phyloP scores from a whole-genome alignment of 2,888 invertebrate genomes.

The Leptothorax acervorum region DNA sequence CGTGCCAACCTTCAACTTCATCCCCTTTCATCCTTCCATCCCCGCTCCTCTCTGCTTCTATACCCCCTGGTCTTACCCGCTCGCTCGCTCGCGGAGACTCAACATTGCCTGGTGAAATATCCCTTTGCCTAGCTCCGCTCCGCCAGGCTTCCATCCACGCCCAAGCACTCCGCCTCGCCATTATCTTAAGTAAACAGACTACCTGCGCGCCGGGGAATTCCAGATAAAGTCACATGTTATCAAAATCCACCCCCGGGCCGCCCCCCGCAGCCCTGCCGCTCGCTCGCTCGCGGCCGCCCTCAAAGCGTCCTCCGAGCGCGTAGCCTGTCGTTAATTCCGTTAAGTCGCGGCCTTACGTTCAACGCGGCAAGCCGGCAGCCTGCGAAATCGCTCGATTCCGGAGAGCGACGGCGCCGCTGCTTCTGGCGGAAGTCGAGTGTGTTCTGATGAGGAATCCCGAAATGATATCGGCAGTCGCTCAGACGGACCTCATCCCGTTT shows the following conservation, averaged over 20 bases:
- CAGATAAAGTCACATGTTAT: slow-evolving; percentile 84
- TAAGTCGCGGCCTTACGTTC: slow-evolving; percentile 73
- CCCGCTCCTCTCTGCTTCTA: slow-evolving; percentile 46
- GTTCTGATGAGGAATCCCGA: slow-evolving; percentile 31
- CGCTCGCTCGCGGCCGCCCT: slow-evolving; percentile 56
- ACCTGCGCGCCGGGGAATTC: slow-evolving; percentile 79
- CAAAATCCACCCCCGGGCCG: slow-evolving; percentile 78
- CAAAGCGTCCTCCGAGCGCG: slow-evolving; percentile 61
- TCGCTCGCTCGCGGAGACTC: slow-evolving; percentile 58
- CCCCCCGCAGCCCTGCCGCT: slow-evolving; percentile 38
- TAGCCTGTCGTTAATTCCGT: slow-evolving; percentile 75
- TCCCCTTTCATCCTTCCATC: slow-evolving; percentile 48
- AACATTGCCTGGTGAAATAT: slow-evolving; percentile 75
- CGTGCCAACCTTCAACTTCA: slow-evolving; percentile 53
- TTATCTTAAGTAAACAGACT: slow-evolving; percentile 84
- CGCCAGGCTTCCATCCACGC: slow-evolving; percentile 66
- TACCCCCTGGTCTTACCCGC: slow-evolving; percentile 57
- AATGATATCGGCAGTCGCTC: slow-evolving; percentile 52
- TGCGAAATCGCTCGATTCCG: slow-evolving; percentile 61
- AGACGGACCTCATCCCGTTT: slow-evolving; percentile 28
- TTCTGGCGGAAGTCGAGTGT: slow-evolving; percentile 38
- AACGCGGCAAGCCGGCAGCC: slow-evolving; percentile 59
- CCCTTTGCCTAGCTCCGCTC: slow-evolving; percentile 61
- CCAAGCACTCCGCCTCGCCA: slow-evolving; percentile 76
- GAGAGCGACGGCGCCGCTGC: slow-evolving; percentile 22